Evolutionary conservation across 2,888 invertebrate genomes (phyloP), one percentile per base, ranked within the genome.

Genomic region (Rhabditoides inermis): DNA sequence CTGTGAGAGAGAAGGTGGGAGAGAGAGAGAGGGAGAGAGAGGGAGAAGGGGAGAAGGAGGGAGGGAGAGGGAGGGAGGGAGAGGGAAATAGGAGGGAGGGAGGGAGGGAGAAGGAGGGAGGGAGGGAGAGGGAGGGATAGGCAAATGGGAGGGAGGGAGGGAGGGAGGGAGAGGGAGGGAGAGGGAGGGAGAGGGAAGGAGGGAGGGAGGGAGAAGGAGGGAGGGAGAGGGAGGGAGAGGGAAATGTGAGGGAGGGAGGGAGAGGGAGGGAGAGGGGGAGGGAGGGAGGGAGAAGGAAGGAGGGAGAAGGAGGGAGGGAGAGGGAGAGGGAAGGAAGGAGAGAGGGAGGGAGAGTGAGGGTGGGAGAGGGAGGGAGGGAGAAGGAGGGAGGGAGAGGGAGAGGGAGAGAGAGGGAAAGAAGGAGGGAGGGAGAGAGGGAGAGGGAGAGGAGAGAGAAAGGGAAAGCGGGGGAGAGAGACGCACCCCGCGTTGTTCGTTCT

Each of bases 201-300:
- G 46, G 40, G 45, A 49, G 49, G 47, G 46, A 51, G 46, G 44
- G 55, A 55, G 47, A 41, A 44, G 47, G 28, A 36, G 45, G 30
- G 28, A 25, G 28, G n/a, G 37, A 50, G 45, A 22, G 23, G 25
- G 28, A 20, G 36, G 36, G 36, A 37, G 37, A 41, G 49, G 36
- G 36, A 28, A 37, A 40, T 35, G 49, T 49, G 46, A 53, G 46
- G 49, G 36, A 47, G 35, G 12, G n/a, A 42, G 32, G 32, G 26
- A 41, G 40, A 37, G 48, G 39, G 30, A 25, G n/a, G n/a, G 23
- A 53, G 36, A 42, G 46, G 36, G 41, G 32, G n/a, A 23, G 25
- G 45, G 35, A 41, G 37, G 42, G 49, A 35, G 26, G 32, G 12
- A 26, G 26, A 7, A n/a, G 20, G 26, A 15, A 5, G 30, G 45